phyloP scores from a whole-genome alignment of 2,888 invertebrate species.

The Drosophila incognita region DNA sequence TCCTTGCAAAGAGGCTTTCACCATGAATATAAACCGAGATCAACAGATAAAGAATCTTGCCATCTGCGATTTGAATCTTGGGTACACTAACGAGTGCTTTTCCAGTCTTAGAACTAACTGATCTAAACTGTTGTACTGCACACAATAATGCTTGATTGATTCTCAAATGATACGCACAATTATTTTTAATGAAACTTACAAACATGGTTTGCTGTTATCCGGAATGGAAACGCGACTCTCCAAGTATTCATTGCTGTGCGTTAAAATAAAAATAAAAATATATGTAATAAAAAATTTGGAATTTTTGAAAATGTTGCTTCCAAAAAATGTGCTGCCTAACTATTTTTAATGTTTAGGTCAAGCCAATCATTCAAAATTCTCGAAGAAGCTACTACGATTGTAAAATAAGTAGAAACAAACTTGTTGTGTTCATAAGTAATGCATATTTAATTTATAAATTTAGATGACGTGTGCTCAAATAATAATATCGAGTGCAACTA shows the following conservation, averaged over 20 bases:
- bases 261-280: not conserved
- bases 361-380: not conserved
- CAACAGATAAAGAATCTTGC: conserved; percentile 45
- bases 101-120: not conserved
- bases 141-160: not conserved
- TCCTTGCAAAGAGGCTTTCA: conserved; percentile 33
- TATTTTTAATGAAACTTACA: conserved; percentile 7
- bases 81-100: conserved; percentile 9
- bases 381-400: conserved; percentile 14
- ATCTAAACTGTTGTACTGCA: conserved; percentile 12
- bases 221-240: not conserved
- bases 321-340: conserved; percentile 1
- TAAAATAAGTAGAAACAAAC: not conserved
- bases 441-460: conserved; percentile 13
- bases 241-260: conserved; percentile 18
- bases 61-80: conserved; percentile 28
- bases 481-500: conserved; percentile 36
- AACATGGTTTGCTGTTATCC: not conserved
- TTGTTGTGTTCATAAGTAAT: not conserved
- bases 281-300: not conserved
- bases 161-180: not conserved
- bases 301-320: not conserved
- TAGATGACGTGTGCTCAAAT: not conserved
- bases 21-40: conserved; percentile 55
- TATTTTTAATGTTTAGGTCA: not conserved